phyloP scores from a whole-genome alignment of 2,797 vertebrate species.

The Erithacus rubecula region DNA sequence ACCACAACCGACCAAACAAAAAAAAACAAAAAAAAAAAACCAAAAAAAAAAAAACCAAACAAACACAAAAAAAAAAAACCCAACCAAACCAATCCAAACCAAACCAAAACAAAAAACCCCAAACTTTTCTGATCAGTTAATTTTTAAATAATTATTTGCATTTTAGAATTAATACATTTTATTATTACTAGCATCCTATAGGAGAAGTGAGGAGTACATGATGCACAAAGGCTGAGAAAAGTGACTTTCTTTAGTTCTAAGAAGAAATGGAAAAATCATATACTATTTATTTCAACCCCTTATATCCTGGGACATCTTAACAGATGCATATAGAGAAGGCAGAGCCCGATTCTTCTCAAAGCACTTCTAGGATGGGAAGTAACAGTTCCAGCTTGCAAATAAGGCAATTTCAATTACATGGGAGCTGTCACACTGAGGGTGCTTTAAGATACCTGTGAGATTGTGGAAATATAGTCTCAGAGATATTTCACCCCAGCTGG shows the following conservation, averaged over 20 bases:
- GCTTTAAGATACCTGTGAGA: neutral
- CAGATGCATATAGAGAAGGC: neutral
- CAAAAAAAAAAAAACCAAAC: no score
- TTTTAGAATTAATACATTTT: neutral
- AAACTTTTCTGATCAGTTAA: neutral
- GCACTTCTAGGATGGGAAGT: neutral
- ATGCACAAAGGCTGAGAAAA: neutral
- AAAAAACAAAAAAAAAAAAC: neutral
- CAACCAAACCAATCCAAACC: rapidly evolving
- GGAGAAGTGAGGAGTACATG: neutral
- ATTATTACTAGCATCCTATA: neutral
- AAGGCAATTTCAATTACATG: neutral
- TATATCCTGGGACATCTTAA: no score
- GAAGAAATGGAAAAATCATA: neutral
- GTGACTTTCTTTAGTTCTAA: neutral
- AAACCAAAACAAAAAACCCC: neutral
- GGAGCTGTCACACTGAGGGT: neutral
- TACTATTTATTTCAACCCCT: neutral
- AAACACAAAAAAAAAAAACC: no score
- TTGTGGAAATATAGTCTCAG: neutral
- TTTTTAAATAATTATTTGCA: neutral
- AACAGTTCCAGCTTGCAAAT: neutral
- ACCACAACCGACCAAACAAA: rapidly evolving
- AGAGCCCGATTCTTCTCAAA: neutral
- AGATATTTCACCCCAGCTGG: neutral